Evolutionary conservation across 37 sponge, comb jelly and placozoan genomes (phyloP), one percentile per base, ranked within the genome.

Genomic region (Bolinopsis microptera): DNA sequence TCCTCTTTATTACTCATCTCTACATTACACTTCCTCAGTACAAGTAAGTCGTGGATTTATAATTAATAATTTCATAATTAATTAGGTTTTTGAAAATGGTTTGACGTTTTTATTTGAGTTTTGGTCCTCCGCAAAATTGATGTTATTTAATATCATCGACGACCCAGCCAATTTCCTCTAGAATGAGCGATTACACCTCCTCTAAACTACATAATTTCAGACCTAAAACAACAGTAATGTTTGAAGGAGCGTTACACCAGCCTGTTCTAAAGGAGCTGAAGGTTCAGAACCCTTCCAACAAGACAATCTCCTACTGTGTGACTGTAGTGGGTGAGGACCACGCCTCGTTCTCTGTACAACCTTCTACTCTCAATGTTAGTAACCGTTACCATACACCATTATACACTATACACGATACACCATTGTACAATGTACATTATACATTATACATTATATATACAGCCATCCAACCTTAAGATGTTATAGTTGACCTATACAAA

Each of bases 1-100:
- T 97, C 18, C 88, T 97, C 48, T 95, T 97, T 70, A 92, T 92
- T 74, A 67, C 76, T 2, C 93, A 94, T 41, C 95, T 97, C 70
- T 97, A 94, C 88, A 39, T 93, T 22, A 38, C 31, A n/a, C 92
- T 96, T 39, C 95, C 95, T 23, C 38, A 93, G 76, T 96, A 96
- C 93, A 92, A 92, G 67, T 86, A 41, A 18, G 90, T 86, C 1
- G 13, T 18, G 16, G 35, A 48, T 48, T 48, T 48, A 48, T 48
- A 48, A n/a, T n/a, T n/a, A n/a, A n/a, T n/a, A n/a, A n/a, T n/a
- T n/a, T n/a, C n/a, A n/a, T n/a, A n/a, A n/a, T n/a, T n/a, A n/a
- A n/a, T n/a, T n/a, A n/a, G n/a, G n/a, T n/a, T n/a, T n/a, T n/a
- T n/a, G n/a, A n/a, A n/a, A n/a, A n/a, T n/a, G n/a, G n/a, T n/a